Evolutionary conservation across 2,113 vertebrate species (phyloP).

Genomic region (Platanista minor): DNA sequence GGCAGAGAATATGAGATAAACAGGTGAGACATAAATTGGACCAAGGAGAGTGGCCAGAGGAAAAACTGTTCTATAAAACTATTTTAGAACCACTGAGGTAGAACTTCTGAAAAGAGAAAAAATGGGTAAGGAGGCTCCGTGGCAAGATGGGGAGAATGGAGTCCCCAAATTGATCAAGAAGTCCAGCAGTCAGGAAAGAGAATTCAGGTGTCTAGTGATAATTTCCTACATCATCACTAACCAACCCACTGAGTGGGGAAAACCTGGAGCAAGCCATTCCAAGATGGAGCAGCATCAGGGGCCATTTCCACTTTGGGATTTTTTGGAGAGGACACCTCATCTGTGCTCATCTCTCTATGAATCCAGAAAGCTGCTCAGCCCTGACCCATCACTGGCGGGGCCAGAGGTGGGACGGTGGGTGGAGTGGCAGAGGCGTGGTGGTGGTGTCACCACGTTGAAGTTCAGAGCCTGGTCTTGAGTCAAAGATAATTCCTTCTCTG

Average conservation of each 20-base stretch:
- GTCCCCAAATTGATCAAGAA: neutral
- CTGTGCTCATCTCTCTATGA: neutral
- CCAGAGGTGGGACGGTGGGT: neutral
- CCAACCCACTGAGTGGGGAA: neutral
- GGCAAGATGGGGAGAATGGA: neutral
- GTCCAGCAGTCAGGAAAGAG: neutral
- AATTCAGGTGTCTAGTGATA: neutral
- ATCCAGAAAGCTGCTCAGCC: neutral
- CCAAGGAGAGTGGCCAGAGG: neutral
- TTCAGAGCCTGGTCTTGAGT: neutral
- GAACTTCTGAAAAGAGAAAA: neutral
- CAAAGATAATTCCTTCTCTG: neutral
- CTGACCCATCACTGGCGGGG: neutral
- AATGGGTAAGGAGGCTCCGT: neutral
- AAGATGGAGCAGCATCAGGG: neutral
- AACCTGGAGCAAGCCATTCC: neutral
- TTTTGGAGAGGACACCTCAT: neutral
- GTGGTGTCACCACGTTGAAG: neutral
- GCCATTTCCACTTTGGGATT: neutral
- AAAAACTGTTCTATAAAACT: neutral
- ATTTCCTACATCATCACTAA: neutral
- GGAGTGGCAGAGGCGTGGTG: accelerated
- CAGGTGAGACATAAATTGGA: neutral
- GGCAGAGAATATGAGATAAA: neutral
- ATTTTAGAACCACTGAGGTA: neutral